Evolutionary conservation across 2,888 invertebrate genomes (phyloP), one percentile per base, ranked within the genome.

Genomic region (Synanthedon tipuliformis): DNA sequence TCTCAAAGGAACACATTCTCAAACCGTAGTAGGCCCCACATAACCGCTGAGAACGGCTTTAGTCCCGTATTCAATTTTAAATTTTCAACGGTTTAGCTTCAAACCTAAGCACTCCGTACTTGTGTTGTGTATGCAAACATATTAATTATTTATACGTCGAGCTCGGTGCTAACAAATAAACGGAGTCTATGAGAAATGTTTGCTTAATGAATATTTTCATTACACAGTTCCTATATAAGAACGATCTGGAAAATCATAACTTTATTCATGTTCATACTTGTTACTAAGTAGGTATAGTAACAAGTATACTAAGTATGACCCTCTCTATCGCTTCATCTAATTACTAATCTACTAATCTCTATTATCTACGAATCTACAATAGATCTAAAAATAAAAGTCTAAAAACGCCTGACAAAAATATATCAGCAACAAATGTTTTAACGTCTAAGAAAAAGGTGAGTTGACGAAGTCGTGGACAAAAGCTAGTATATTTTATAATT

Each of bases 61-160:
- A 62, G 61, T 59, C 63, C 59, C 63, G 66, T 65, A 66, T 67
- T 66, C 63, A 62, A 59, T 65, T 75, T 80, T 74, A 78, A 79
- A 77, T 64, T 80, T 80, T 78, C 68, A 80, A 69, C 66, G 67
- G 66, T 63, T 61, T 59, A 61, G 63, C 66, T 65, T 60, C 65
- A 65, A 66, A 65, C 62, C 62, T 63, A 66, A 70, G 67, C 67
- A 64, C 65, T 34, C 23, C 16, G 62, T 58, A 69, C 68, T 68
- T 73, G 73, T 74, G 71, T 68, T 73, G 73, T 74, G 71, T 75
- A 76, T 69, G 78, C 70, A 70, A 73, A 75, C 77, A 74, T 73
- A 80, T 85, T 84, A 81, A 82, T 81, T 76, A 81, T 81, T 80
- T 64, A 81, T 63, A 62, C 56, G 59, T 66, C 60, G 60, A 65